These are phyloP conservation scores for Pocillopora meandrina DNA, from an alignment of 92 coral and sea anemone species.

Conservation along the genomic window DNA sequence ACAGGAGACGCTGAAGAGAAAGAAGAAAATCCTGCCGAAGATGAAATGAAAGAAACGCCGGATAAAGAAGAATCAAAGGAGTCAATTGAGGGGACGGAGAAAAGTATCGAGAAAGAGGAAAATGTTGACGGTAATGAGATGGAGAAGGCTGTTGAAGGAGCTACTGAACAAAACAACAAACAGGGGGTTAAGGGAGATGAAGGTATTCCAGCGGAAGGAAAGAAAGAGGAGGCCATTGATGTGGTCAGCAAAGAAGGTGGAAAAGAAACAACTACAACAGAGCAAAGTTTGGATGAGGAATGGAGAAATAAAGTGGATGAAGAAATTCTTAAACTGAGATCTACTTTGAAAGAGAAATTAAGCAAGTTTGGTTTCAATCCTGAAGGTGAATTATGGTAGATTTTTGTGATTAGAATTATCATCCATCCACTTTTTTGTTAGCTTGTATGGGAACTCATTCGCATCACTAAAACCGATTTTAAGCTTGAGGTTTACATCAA, in stretches of 20 bases:
- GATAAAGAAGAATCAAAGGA: background rate
- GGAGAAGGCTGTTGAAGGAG: background rate
- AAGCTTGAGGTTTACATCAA: too few relatives aligned
- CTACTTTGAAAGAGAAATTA: constrained; percentile 22
- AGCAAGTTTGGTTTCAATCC: constrained; percentile 6
- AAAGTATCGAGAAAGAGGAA: background rate
- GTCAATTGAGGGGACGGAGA: background rate
- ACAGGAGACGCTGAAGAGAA: constrained; percentile 11
- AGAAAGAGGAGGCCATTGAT: constrained; percentile 9
- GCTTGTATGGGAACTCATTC: background rate
- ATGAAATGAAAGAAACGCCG: constrained; percentile 4
- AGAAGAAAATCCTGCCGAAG: background rate
- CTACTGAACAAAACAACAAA: background rate
- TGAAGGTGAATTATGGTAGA: constrained; percentile 7
- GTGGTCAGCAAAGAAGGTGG: constrained; percentile 38
- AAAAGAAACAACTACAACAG: constrained; percentile 15
- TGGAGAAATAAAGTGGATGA: constrained; percentile 23
- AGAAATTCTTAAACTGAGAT: constrained; percentile 6
- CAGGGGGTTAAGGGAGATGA: background rate
- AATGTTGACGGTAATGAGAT: background rate
- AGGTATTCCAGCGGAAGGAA: background rate
- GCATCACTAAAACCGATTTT: too few relatives aligned
- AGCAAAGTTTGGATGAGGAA: background rate
- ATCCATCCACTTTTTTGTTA: background rate
- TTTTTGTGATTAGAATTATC: too few relatives aligned